phyloP scores from a whole-genome alignment of 2,888 invertebrate genomes.

The Graphium colonna region DNA sequence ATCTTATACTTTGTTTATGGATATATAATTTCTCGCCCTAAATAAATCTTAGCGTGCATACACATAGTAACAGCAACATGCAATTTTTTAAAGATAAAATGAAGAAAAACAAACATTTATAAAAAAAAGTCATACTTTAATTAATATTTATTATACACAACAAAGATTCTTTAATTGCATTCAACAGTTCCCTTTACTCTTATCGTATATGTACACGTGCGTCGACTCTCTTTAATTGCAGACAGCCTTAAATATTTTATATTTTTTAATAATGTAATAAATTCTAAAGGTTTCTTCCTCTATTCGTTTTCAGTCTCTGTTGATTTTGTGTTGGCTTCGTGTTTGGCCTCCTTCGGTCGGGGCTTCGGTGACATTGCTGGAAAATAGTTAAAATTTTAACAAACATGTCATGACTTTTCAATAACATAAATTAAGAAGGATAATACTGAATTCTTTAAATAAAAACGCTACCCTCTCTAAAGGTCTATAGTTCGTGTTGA shows the following conservation, averaged over 20 bases:
- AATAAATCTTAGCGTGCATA: neutral
- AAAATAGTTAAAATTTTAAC: neutral
- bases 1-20: too few species aligned
- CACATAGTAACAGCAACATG: neutral
- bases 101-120: too few species aligned
- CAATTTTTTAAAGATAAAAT: neutral
- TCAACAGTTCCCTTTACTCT: conserved; percentile 8
- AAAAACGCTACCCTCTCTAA: too few species aligned
- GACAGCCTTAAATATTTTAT: neutral
- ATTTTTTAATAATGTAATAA: conserved; percentile 6
- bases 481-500: too few species aligned
- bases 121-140: conserved; percentile 3
- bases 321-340: too few species aligned
- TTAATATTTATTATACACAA: conserved; percentile 20
- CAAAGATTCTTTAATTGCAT: conserved; percentile 13
- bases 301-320: conserved; percentile 11
- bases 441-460: too few species aligned
- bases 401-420: neutral
- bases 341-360: too few species aligned
- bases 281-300: conserved; percentile 9
- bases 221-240: neutral
- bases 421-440: neutral
- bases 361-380: too few species aligned
- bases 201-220: conserved; percentile 11
- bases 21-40: neutral